Percentiles rank a stretch among this genome's conserved stretches.
Conservation (phyloP, 2,888 invertebrate species). For the Heliconius hortense region DNA sequence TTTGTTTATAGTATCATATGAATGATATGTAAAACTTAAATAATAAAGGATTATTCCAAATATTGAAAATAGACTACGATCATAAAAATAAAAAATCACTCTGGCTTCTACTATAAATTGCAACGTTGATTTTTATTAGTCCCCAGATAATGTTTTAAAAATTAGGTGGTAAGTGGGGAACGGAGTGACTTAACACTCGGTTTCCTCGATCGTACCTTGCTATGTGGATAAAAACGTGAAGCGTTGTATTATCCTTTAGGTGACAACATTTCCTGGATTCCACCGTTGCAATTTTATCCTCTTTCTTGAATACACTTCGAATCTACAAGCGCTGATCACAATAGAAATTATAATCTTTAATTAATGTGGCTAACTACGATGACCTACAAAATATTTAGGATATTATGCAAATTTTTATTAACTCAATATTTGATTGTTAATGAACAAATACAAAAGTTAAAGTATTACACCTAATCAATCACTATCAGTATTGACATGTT, state of each 20-base stretch:
- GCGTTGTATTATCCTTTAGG: not conserved
- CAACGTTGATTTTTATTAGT: too few species aligned
- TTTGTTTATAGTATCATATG: slow-evolving; percentile 34
- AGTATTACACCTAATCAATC: slow-evolving; percentile 9
- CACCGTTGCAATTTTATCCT: too few species aligned
- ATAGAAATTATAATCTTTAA: too few species aligned
- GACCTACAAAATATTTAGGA: not conserved
- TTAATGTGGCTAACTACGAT: not conserved
- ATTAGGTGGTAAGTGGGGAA: not conserved
- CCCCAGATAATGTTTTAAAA: too few species aligned
- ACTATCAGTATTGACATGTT: slow-evolving; percentile 2
- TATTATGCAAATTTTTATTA: slow-evolving; percentile 4
- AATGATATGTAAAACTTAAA: slow-evolving; percentile 9
- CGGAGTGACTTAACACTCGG: not conserved
- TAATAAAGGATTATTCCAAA: too few species aligned
- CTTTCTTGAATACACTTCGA: too few species aligned
- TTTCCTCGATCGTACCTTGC: too few species aligned
- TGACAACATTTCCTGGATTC: too few species aligned
- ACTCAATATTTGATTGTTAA: not conserved
- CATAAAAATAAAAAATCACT: too few species aligned
- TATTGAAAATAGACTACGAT: too few species aligned
- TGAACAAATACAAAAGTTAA: not conserved
- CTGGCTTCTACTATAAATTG: too few species aligned
- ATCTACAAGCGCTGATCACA: too few species aligned
- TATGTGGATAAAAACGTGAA: not conserved